These are phyloP conservation scores for Aphelinus certus DNA, from an alignment of 1,140 invertebrate genomes.

Conservation along the genomic window DNA sequence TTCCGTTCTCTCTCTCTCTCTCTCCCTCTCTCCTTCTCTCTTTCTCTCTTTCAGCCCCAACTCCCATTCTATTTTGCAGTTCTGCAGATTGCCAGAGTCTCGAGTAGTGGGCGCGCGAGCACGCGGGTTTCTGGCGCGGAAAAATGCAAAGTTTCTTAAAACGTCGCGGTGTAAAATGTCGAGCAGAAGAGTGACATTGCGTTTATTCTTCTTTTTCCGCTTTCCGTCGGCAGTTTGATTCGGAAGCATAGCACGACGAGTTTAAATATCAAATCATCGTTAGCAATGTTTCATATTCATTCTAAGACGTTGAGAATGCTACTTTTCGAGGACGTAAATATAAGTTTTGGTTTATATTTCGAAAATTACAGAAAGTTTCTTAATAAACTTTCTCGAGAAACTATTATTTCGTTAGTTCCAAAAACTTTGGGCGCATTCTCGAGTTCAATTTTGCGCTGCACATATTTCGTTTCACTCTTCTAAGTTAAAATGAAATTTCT, in stretches of 20 bases:
- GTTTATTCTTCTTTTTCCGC: not conserved
- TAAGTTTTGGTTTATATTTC: not conserved
- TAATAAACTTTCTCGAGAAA: not conserved
- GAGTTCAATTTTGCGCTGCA: too few relatives aligned
- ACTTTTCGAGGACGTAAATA: too few relatives aligned
- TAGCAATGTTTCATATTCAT: too few relatives aligned
- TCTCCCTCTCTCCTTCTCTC: not conserved
- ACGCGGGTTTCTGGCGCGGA: slow-evolving; percentile 18
- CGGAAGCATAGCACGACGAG: too few relatives aligned
- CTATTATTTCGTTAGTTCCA: not conserved
- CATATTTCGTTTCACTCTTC: too few relatives aligned
- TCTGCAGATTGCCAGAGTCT: slow-evolving; percentile 24
- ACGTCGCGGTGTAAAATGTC: slow-evolving; percentile 15
- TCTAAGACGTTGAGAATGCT: too few relatives aligned
- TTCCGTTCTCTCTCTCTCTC: not conserved
- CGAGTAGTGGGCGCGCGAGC: too few relatives aligned
- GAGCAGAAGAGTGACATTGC: not conserved
- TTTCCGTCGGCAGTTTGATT: not conserved
- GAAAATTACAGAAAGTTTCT: not conserved
- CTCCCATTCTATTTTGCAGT: slow-evolving; percentile 25
- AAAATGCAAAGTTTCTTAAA: slow-evolving; percentile 34
- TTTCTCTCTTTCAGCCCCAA: too few relatives aligned
- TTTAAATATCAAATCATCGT: too few relatives aligned
- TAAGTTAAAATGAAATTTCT: too few relatives aligned
- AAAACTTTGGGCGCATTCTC: not conserved